Base-by-base conservation (phyloP, 2,888 invertebrate genomes). In the Drosophila niveifrons region DNA sequence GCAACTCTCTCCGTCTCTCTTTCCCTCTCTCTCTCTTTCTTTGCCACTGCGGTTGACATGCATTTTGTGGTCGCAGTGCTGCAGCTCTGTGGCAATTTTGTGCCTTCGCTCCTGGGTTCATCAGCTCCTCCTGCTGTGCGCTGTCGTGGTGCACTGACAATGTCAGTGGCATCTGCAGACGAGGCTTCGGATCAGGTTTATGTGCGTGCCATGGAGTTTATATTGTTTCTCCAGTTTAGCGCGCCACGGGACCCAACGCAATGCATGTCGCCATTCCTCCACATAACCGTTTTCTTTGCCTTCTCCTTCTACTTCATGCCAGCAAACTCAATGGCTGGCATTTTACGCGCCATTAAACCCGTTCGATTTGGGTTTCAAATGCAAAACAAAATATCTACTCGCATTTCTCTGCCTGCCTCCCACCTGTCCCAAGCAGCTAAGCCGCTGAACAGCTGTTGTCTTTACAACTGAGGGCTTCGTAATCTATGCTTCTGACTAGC, bases 301-400 rank as follows among this genome's bases (percentile, higher is more conserved):
- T 8, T 4, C 28, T 28, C 6, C 53, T 4, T 43, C 7, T 55
- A 23, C 23, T 23, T 23, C 23, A 6, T n/a, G n/a, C n/a, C n/a
- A n/a, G n/a, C n/a, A n/a, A n/a, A n/a, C n/a, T n/a, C n/a, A n/a
- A n/a, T n/a, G n/a, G 53, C 66, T 68, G 66, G 72, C 71, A 79
- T 73, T 88, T 83, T 68, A 78, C 78, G 78, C 83, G 68, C 75
- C 82, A 83, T 88, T 83, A 78, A 88, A 88, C 71, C 68, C 71
- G 61, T 78, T 80, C 81, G 72, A 82, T 86, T 82, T 83, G 68
- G 70, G 46, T 70, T 67, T 75, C 80, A 78, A 74, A 81, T 75
- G 78, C 71, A 78, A 80, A 82, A 76, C 36, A 36, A 36, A 36
- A 36, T 36, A 36, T 11, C 62, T 64, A 11, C 63, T 69, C 50